phyloP scores from a whole-genome alignment of 2,113 vertebrate genomes.

The Oceanites oceanicus region DNA sequence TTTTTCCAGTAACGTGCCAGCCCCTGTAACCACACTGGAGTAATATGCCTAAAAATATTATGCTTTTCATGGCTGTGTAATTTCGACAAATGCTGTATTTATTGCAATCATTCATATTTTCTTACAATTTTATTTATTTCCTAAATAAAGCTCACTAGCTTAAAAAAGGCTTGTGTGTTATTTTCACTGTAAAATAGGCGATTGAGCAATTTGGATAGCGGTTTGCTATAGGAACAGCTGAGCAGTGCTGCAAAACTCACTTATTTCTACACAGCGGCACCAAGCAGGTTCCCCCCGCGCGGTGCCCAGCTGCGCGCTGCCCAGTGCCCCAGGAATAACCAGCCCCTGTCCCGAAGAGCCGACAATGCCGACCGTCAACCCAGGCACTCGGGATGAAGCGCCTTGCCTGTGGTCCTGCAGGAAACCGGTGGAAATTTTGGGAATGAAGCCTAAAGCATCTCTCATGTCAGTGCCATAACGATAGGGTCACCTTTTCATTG shows the following conservation, averaged over 20 bases:
- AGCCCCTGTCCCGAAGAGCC: neutral
- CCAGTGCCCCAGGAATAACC: neutral
- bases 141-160: neutral
- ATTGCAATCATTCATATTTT: neutral
- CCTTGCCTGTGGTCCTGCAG: neutral
- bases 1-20: neutral
- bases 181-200: neutral
- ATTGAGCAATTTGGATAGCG: neutral
- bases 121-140: constrained; percentile 31
- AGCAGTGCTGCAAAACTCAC: neutral
- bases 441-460: neutral
- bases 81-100: constrained; percentile 27
- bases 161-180: neutral
- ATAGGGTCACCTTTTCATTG: accelerated
- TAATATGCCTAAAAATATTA: neutral
- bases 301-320: neutral
- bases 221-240: neutral
- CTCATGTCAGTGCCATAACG: accelerated
- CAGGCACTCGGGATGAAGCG: accelerated
- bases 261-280: neutral
- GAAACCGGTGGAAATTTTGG: neutral
- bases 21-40: neutral
- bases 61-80: neutral
- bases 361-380: accelerated
- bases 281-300: neutral